Percentiles rank a stretch among this genome's conserved stretches.
Evolutionary conservation across 2,113 vertebrate genomes (phyloP).

Genomic region (Caranx melampygus): DNA sequence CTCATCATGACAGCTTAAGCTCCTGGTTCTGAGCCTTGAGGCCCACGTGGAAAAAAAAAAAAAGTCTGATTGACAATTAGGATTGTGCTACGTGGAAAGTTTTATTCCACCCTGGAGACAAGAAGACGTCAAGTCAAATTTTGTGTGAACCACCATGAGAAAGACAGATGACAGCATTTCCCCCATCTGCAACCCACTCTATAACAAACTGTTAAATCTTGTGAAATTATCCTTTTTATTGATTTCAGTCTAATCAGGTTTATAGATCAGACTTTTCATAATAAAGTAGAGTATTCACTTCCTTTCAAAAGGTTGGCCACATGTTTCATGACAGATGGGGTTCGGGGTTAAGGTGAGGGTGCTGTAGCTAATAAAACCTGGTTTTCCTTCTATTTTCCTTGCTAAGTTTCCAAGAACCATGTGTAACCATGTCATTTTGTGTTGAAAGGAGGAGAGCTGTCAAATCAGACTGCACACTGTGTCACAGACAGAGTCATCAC

Average conservation of each 20-base stretch:
- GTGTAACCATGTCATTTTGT: constrained; percentile 36
- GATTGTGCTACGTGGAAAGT: constrained; percentile 41
- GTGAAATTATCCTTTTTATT: not conserved
- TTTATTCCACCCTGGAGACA: constrained; percentile 37
- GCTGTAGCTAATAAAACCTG: constrained; percentile 27
- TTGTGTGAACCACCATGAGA: not conserved
- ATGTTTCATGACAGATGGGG: constrained; percentile 24
- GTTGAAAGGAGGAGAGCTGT: constrained; percentile 41
- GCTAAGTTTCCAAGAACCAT: constrained; percentile 50
- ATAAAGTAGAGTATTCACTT: not conserved
- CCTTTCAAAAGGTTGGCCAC: constrained; percentile 21
- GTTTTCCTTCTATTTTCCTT: constrained; percentile 53
- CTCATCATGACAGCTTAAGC: constrained; percentile 56
- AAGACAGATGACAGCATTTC: constrained; percentile 14
- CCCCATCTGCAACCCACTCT: not conserved
- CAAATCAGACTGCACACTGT: constrained; percentile 25
- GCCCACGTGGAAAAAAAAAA: constrained; percentile 47
- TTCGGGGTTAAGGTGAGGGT: constrained; percentile 8
- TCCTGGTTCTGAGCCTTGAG: constrained; percentile 32
- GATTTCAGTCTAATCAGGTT: not conserved
- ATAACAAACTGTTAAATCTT: not conserved
- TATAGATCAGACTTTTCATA: not conserved
- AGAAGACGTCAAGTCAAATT: constrained; percentile 40
- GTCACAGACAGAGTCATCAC: constrained; percentile 39
- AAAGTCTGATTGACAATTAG: constrained; percentile 52